Conservation (phyloP, 1,140 invertebrate species). For the Scaptomyza montana region DNA sequence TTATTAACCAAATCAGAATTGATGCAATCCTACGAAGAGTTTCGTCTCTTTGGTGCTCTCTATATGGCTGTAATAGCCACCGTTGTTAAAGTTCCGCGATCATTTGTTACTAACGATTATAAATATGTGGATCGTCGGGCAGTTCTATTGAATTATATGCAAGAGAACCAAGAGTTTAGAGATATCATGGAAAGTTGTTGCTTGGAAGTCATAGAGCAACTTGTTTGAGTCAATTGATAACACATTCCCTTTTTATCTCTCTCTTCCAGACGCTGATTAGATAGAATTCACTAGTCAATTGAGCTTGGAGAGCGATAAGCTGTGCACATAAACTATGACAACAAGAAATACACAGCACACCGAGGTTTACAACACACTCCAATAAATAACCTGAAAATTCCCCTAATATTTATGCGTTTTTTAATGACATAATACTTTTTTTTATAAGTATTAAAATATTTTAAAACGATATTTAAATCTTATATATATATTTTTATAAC, state of each 20-base stretch:
- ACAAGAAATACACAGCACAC: neutral
- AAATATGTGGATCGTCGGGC: constrained; percentile 67
- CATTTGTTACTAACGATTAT: constrained; percentile 61
- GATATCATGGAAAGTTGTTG: constrained; percentile 52
- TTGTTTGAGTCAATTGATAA: constrained; percentile 30
- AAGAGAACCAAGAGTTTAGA: constrained; percentile 45
- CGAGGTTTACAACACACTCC: constrained; percentile 4
- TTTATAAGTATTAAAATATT: no score
- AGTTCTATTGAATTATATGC: constrained; percentile 57
- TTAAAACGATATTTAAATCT: no score
- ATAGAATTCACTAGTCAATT: neutral
- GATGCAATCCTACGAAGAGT: constrained; percentile 69
- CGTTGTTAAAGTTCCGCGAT: constrained; percentile 58
- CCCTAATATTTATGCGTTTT: no score
- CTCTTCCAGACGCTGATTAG: neutral
- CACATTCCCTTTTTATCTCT: neutral
- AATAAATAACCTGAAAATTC: neutral
- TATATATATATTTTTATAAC: no score
- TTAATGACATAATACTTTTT: no score
- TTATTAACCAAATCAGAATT: constrained; percentile 49
- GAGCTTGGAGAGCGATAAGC: constrained; percentile 11
- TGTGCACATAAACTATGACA: neutral
- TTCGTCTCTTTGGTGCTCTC: constrained; percentile 60
- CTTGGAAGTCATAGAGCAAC: constrained; percentile 59
- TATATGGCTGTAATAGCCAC: constrained; percentile 65